Percentiles rank a stretch among this genome's conserved stretches.
phyloP scores from a whole-genome alignment of 1,140 invertebrate genomes.

The Sminthurides bifidus region DNA sequence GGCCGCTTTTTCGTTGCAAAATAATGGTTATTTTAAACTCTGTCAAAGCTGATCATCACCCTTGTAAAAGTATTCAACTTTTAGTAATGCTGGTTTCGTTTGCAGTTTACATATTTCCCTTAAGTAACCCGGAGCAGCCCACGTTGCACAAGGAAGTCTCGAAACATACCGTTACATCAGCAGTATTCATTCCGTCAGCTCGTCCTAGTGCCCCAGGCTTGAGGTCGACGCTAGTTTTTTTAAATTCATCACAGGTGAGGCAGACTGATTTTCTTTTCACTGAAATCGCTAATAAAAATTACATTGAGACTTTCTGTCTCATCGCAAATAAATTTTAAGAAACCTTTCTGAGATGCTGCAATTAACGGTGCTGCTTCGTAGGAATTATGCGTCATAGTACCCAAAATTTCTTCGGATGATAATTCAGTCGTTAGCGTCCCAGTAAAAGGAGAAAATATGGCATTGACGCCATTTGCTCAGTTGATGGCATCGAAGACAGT shows the following conservation, averaged over 20 bases:
- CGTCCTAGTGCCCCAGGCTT: conserved; percentile 10
- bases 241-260: conserved; percentile 17
- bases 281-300: background rate
- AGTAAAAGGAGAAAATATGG: background rate
- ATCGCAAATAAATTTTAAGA: no score
- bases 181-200: conserved; percentile 25
- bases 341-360: background rate
- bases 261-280: background rate
- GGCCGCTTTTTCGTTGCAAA: conserved; percentile 50
- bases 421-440: background rate
- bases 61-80: background rate
- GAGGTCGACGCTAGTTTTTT: conserved; percentile 12
- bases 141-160: conserved; percentile 18
- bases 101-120: conserved; percentile 20
- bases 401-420: background rate
- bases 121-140: conserved; percentile 11
- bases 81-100: background rate
- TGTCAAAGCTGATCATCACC: background rate
- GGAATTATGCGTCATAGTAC: no score
- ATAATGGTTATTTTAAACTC: conserved; percentile 41
- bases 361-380: background rate
- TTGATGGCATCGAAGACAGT: conserved; percentile 19
- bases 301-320: no score
- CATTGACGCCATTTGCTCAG: conserved; percentile 15
- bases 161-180: conserved; percentile 14